Conservation (phyloP, 1,140 invertebrate genomes). For the Drosophila busckii region DNA sequence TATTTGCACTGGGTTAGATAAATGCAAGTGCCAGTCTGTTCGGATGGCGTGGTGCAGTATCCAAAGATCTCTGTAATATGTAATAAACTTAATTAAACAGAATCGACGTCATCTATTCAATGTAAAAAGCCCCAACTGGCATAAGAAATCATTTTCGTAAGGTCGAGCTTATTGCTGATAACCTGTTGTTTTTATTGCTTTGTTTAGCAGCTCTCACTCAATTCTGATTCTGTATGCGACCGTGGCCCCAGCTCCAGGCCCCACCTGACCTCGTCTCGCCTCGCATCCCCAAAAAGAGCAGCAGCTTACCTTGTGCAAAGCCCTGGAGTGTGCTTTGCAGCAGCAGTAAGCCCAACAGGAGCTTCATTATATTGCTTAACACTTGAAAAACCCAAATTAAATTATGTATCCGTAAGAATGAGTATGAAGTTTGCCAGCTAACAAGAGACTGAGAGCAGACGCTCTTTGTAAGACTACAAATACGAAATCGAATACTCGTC, state of each 20-base stretch:
- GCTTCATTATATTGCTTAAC: too few relatives aligned
- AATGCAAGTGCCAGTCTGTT: constrained; percentile 45
- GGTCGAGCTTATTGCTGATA: constrained; percentile 66
- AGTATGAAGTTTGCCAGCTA: too few relatives aligned
- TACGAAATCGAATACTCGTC: too few relatives aligned
- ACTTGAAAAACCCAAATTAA: too few relatives aligned
- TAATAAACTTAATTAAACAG: constrained; percentile 5
- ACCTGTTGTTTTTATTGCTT: constrained; percentile 26
- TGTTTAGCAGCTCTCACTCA: constrained; percentile 1
- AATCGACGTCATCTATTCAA: not conserved
- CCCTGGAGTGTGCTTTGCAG: constrained; percentile 1
- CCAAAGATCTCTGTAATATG: constrained; percentile 44
- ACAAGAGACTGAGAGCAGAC: too few relatives aligned
- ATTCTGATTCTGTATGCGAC: constrained; percentile 1
- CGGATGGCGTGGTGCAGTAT: constrained; percentile 44
- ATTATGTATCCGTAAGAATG: too few relatives aligned
- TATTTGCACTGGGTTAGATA: constrained; percentile 38
- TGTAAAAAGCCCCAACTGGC: constrained; percentile 19
- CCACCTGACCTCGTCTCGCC: too few relatives aligned
- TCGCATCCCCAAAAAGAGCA: too few relatives aligned
- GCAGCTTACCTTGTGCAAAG: constrained; percentile 40
- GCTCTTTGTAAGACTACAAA: too few relatives aligned
- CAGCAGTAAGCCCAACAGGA: constrained; percentile 29
- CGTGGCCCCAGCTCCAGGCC: not conserved
- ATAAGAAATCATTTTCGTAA: not conserved